Evolutionary conservation across 2,888 invertebrate genomes (phyloP).

Genomic region (Dicranocentrus wangi): DNA sequence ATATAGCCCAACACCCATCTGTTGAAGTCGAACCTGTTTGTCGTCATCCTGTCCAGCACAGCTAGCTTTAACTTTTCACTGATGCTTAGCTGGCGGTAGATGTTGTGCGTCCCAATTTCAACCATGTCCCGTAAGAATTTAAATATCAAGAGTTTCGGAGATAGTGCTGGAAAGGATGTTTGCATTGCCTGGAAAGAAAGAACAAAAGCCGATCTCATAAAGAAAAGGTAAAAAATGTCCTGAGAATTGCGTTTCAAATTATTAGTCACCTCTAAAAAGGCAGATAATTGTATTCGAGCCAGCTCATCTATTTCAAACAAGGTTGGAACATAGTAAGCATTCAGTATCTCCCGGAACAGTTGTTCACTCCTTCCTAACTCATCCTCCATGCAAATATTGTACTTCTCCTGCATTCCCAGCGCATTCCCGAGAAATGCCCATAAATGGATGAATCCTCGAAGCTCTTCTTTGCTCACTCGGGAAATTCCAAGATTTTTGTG

Average conservation of each 20-base stretch:
- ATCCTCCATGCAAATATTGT: conserved; percentile 65
- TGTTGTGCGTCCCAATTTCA: background rate
- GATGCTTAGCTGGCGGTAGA: background rate
- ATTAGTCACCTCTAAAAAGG: conserved; percentile 19
- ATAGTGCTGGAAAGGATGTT: background rate
- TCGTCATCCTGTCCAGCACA: conserved; percentile 10
- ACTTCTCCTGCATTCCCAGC: conserved; percentile 67
- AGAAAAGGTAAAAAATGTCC: too few species aligned
- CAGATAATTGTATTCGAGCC: conserved; percentile 19
- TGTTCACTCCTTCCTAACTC: background rate
- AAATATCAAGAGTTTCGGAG: background rate
- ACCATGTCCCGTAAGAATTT: conserved; percentile 23
- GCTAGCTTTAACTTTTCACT: conserved; percentile 8
- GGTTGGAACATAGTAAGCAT: background rate
- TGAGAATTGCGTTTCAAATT: too few species aligned
- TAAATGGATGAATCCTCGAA: conserved; percentile 68
- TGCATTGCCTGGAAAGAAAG: too few species aligned
- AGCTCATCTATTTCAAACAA: conserved; percentile 27
- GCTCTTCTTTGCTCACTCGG: conserved; percentile 4
- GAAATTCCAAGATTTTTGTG: conserved; percentile 74
- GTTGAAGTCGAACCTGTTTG: too few species aligned
- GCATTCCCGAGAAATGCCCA: conserved; percentile 70
- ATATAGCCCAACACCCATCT: too few species aligned
- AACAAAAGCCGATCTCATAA: too few species aligned
- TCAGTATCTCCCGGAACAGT: background rate